These are phyloP conservation scores for Ectemnius continuus DNA, from an alignment of 2,888 invertebrate species.

Conservation along the genomic window DNA sequence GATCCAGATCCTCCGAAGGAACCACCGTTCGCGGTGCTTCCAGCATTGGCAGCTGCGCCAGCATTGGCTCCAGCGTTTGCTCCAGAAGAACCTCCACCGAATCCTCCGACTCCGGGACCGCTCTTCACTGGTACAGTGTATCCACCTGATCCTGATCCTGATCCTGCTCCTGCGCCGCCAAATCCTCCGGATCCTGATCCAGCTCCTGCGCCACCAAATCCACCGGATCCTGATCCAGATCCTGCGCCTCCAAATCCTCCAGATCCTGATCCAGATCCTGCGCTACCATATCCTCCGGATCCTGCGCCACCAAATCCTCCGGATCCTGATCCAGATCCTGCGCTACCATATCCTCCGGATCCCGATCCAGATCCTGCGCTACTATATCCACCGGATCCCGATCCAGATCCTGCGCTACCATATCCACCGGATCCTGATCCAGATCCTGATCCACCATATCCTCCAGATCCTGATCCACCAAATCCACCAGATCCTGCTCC, in stretches of 20 bases:
- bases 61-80: conserved; percentile 26
- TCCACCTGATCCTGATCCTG: conserved; percentile 25
- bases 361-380: too few species aligned
- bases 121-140: too few species aligned
- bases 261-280: neutral
- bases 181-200: conserved; percentile 20
- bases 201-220: conserved; percentile 28
- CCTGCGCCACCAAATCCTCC: neutral
- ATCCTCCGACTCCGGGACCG: neutral
- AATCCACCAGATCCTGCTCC: neutral
- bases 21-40: neutral
- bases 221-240: conserved; percentile 4
- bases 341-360: neutral
- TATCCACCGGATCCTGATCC: conserved; percentile 28
- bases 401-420: conserved; percentile 29
- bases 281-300: neutral
- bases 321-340: neutral
- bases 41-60: conserved; percentile 14
- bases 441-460: neutral
- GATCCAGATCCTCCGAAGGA: conserved; percentile 1
- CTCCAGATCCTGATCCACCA: neutral
- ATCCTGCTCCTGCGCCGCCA: conserved; percentile 6
- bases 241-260: neutral
- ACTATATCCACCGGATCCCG: conserved; percentile 5
- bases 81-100: conserved; percentile 5